Evolutionary conservation across 2,888 invertebrate species (phyloP).

Genomic region (Branchipolynoe longqiensis): DNA sequence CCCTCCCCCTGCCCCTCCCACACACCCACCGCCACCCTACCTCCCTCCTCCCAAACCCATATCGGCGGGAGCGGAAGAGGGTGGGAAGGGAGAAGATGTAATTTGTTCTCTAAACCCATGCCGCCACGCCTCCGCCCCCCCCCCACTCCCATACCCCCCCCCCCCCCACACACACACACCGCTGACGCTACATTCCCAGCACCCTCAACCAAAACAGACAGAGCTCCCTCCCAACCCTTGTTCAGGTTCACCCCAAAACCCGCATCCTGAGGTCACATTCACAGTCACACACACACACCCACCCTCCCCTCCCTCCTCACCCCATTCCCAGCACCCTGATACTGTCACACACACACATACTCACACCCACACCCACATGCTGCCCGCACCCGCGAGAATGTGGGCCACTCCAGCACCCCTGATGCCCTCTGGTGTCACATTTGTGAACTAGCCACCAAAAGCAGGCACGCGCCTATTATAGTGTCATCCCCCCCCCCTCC

Average conservation of each 20-base stretch:
- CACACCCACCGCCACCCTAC: too few relatives aligned
- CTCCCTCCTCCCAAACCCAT: too few relatives aligned
- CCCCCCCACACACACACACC: background rate
- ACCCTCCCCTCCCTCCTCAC: background rate
- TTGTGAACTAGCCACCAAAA: too few relatives aligned
- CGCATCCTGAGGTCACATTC: conserved; percentile 32
- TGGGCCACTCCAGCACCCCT: conserved; percentile 26
- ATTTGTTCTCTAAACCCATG: conserved; percentile 20
- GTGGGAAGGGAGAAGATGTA: background rate
- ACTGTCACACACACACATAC: background rate
- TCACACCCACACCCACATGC: background rate
- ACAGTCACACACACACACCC: background rate
- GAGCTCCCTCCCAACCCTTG: conserved; percentile 2
- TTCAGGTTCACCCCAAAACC: conserved; percentile 1
- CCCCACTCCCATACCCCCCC: background rate
- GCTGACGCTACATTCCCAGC: too few relatives aligned
- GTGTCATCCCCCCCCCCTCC: too few relatives aligned
- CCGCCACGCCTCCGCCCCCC: background rate
- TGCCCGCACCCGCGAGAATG: background rate
- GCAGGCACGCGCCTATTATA: too few relatives aligned
- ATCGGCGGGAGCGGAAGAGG: conserved; percentile 18
- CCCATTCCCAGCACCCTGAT: background rate
- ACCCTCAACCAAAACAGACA: too few relatives aligned
- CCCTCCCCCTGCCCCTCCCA: too few relatives aligned
- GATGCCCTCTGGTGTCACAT: too few relatives aligned